These are phyloP conservation scores for Andrena hattorfiana DNA, from an alignment of 2,888 invertebrate genomes.

Conservation along the genomic window DNA sequence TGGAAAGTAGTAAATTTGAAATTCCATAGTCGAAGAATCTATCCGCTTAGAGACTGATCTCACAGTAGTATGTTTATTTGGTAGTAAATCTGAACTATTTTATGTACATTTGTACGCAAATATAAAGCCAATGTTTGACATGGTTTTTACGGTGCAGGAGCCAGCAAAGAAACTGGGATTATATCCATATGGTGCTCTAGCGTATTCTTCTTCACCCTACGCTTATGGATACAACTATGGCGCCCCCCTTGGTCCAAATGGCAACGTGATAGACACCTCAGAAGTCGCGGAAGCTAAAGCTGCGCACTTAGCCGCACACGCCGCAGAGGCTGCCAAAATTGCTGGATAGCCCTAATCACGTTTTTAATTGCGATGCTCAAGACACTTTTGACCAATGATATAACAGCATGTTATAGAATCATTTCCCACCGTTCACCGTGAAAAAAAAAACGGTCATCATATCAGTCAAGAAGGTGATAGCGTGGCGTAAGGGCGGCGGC, in stretches of 20 bases:
- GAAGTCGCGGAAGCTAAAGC: conserved; percentile 82
- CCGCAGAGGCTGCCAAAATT: conserved; percentile 69
- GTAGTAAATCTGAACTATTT: not conserved
- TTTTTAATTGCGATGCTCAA: not conserved
- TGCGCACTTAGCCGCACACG: conserved; percentile 78
- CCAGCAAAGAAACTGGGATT: conserved; percentile 67
- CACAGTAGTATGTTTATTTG: too few species aligned
- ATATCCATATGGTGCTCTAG: conserved; percentile 77
- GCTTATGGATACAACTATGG: conserved; percentile 76
- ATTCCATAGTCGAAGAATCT: too few species aligned
- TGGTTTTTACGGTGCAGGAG: conserved; percentile 56
- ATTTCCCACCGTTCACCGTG: not conserved
- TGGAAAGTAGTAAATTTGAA: too few species aligned
- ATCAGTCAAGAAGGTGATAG: not conserved
- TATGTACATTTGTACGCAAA: not conserved
- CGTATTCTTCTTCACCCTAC: conserved; percentile 73
- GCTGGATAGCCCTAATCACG: conserved; percentile 36
- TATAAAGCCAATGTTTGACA: not conserved
- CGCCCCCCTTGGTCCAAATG: conserved; percentile 78
- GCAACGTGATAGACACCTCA: conserved; percentile 81
- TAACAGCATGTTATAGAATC: not conserved
- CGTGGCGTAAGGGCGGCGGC: too few species aligned
- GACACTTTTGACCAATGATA: not conserved
- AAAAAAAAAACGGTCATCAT: not conserved
- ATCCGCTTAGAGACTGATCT: too few species aligned